These are phyloP conservation scores for Petroica traversi DNA, from an alignment of 2,113 vertebrate species.

Conservation along the genomic window DNA sequence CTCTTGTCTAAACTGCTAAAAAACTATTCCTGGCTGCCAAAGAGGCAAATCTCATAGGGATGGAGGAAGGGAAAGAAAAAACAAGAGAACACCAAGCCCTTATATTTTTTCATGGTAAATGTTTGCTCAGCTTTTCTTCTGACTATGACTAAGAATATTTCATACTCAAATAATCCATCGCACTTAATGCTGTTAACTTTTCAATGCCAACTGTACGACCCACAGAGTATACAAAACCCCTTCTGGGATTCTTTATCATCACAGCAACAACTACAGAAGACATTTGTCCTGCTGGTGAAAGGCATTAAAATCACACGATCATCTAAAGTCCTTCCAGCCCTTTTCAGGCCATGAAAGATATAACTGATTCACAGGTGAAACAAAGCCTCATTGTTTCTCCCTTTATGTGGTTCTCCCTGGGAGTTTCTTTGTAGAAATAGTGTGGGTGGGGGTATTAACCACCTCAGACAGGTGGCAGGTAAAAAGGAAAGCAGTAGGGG, in stretches of 20 bases:
- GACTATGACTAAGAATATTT: constrained; percentile 62
- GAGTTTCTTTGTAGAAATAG: background rate
- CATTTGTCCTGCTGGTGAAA: constrained; percentile 12
- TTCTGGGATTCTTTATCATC: constrained; percentile 34
- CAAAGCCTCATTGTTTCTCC: background rate
- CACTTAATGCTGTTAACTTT: constrained; percentile 63
- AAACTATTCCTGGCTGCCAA: background rate
- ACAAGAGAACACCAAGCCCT: background rate
- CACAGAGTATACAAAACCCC: background rate
- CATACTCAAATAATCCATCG: constrained; percentile 56
- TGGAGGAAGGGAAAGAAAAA: background rate
- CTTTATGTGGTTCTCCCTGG: background rate
- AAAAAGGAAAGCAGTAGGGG: background rate
- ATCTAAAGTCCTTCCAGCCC: background rate
- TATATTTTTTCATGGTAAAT: background rate
- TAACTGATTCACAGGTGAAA: background rate
- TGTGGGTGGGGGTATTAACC: background rate
- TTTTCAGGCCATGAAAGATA: background rate
- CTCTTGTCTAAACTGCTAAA: background rate
- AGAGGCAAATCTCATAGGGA: background rate
- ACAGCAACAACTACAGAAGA: constrained; percentile 3
- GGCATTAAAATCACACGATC: background rate
- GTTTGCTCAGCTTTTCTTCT: constrained; percentile 50
- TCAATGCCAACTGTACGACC: constrained; percentile 25
- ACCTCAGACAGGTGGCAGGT: background rate